Percentiles rank a stretch among this genome's conserved stretches.
phyloP scores from a whole-genome alignment of 92 coral and sea anemone species.

The Desmophyllum pertusum region DNA sequence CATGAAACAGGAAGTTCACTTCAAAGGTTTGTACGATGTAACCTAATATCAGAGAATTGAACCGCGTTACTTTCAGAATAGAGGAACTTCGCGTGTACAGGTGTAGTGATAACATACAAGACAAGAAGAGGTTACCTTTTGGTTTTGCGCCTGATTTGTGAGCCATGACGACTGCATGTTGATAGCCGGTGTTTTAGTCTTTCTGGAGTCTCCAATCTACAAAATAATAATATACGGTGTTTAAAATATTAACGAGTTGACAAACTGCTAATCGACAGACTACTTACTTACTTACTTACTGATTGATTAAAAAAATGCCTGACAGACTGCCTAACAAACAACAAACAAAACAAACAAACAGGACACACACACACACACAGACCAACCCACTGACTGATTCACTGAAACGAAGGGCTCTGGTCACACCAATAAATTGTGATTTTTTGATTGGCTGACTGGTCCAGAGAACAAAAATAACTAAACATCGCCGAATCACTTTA shows the following conservation, averaged over 20 bases:
- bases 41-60: no score
- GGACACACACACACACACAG: background rate
- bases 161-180: slow-evolving; percentile 93
- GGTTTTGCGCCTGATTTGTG: slow-evolving; percentile 69
- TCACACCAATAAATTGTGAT: background rate
- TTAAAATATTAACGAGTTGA: no score
- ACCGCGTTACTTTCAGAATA: no score
- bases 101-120: background rate
- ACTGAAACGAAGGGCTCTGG: background rate
- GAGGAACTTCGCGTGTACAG: no score
- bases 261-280: no score
- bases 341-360: no score
- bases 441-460: background rate
- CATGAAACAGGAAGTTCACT: no score
- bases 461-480: background rate
- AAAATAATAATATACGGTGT: slow-evolving; percentile 2
- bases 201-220: slow-evolving; percentile 92
- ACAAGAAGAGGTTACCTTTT: background rate
- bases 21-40: no score
- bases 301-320: no score
- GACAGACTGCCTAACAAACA: no score
- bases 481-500: background rate
- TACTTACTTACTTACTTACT: no score
- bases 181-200: slow-evolving; percentile 92
- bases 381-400: background rate